A percentile compares a stretch with the other conserved stretches of the same genome.
These are phyloP conservation scores for Ceramica pisi DNA, from an alignment of 2,888 invertebrate species.

Conservation along the genomic window DNA sequence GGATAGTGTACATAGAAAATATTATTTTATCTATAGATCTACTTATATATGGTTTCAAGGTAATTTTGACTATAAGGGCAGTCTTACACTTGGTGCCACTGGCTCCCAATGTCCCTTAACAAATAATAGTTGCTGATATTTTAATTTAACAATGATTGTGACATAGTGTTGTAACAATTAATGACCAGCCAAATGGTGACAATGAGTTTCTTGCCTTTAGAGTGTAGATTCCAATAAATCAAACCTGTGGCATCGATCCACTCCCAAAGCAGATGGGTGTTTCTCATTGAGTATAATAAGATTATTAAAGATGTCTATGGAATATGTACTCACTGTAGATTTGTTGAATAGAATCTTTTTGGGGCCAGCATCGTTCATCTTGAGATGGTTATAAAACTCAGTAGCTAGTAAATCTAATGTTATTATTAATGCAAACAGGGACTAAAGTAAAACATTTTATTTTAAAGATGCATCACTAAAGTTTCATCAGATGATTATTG, in stretches of 20 bases:
- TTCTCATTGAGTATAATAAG: background rate
- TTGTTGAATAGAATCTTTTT: conserved; percentile 89
- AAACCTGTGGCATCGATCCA: background rate
- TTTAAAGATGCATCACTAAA: background rate
- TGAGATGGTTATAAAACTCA: conserved; percentile 16
- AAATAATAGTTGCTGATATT: too few relatives aligned
- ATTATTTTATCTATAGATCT: too few relatives aligned
- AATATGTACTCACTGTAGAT: conserved; percentile 85
- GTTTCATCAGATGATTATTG: conserved; percentile 8
- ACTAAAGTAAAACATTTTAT: conserved; percentile 3
- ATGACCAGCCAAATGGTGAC: background rate
- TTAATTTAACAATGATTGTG: background rate
- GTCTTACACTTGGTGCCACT: background rate
- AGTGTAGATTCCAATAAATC: background rate
- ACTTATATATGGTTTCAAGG: too few relatives aligned
- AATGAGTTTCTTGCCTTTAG: background rate
- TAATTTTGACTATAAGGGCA: background rate
- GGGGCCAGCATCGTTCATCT: conserved; percentile 80
- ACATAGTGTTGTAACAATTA: conserved; percentile 8
- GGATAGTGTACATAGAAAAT: too few relatives aligned
- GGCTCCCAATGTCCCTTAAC: background rate
- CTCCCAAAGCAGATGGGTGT: too few relatives aligned
- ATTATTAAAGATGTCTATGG: too few relatives aligned
- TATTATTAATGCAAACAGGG: background rate
- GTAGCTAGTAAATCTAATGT: background rate